These are phyloP conservation scores for Amia ocellicauda DNA, from an alignment of 2,113 vertebrate species.

Conservation along the genomic window DNA sequence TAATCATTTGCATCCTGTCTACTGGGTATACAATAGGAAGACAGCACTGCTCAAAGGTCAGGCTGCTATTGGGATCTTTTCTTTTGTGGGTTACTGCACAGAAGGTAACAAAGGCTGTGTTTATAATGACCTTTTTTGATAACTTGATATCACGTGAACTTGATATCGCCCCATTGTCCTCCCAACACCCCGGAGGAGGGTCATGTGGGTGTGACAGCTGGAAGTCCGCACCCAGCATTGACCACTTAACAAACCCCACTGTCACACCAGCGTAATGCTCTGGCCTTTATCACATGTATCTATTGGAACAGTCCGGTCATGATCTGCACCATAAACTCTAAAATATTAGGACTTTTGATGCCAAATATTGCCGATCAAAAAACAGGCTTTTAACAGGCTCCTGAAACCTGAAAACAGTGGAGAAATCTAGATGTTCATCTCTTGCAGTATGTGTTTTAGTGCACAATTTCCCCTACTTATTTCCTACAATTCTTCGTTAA, in stretches of 20 bases:
- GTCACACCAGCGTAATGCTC: too few relatives aligned
- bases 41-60: conserved; percentile 53
- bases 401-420: too few relatives aligned
- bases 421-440: too few relatives aligned
- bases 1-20: background rate
- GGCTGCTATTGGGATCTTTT: conserved; percentile 52
- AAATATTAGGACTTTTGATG: too few relatives aligned
- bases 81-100: conserved; percentile 47
- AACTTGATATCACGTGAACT: conserved; percentile 44
- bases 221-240: conserved; percentile 38
- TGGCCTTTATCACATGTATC: too few relatives aligned
- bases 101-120: conserved; percentile 63
- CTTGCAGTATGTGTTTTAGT: too few relatives aligned
- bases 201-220: conserved; percentile 41
- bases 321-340: too few relatives aligned
- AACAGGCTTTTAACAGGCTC: too few relatives aligned
- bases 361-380: too few relatives aligned
- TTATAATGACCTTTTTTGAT: conserved; percentile 57
- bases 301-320: too few relatives aligned
- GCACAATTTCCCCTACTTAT: too few relatives aligned
- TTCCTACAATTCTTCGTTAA: too few relatives aligned
- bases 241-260: conserved; percentile 36
- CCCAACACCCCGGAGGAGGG: conserved; percentile 33
- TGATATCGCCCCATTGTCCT: conserved; percentile 56
- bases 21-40: conserved; percentile 15